A percentile compares a stretch with the other conserved stretches of the same genome.
These are phyloP conservation scores for Drosophila ananassae DNA, from an alignment of 1,140 invertebrate genomes.

Conservation along the genomic window DNA sequence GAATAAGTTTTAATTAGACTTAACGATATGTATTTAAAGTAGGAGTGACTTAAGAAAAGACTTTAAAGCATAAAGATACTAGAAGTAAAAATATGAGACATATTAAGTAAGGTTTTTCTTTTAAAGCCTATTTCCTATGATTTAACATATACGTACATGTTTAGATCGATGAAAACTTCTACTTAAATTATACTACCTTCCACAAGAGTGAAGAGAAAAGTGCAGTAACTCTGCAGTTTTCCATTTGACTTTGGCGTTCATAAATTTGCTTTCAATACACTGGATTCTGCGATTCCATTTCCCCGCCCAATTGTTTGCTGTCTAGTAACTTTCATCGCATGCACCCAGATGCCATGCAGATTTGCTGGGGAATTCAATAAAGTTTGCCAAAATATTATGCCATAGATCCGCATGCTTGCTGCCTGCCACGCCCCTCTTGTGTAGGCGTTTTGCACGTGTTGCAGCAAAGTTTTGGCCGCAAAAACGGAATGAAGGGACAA, in stretches of 20 bases:
- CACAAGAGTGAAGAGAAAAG: constrained; percentile 24
- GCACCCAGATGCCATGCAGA: constrained; percentile 62
- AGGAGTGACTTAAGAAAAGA: background rate
- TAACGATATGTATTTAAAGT: background rate
- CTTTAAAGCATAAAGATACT: no score
- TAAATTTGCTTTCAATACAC: constrained; percentile 76
- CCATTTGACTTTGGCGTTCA: constrained; percentile 70
- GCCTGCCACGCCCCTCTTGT: constrained; percentile 43
- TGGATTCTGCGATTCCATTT: constrained; percentile 20
- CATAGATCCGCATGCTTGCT: constrained; percentile 50
- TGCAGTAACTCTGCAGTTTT: constrained; percentile 71
- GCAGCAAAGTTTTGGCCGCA: constrained; percentile 59
- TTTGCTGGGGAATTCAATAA: constrained; percentile 77
- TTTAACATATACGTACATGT: background rate
- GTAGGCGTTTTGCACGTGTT: constrained; percentile 63
- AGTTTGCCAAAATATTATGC: constrained; percentile 80
- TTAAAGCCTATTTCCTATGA: background rate
- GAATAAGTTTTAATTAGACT: background rate
- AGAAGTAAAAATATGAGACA: no score
- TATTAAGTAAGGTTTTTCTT: background rate
- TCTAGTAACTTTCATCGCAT: constrained; percentile 52
- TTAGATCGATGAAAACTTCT: background rate
- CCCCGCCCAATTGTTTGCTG: constrained; percentile 49
- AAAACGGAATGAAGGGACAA: constrained; percentile 13
- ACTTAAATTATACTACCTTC: background rate